Evolutionary conservation across 2,797 vertebrate genomes (phyloP), one percentile per base, ranked within the genome.

Genomic region (Phalloptychus januarius): DNA sequence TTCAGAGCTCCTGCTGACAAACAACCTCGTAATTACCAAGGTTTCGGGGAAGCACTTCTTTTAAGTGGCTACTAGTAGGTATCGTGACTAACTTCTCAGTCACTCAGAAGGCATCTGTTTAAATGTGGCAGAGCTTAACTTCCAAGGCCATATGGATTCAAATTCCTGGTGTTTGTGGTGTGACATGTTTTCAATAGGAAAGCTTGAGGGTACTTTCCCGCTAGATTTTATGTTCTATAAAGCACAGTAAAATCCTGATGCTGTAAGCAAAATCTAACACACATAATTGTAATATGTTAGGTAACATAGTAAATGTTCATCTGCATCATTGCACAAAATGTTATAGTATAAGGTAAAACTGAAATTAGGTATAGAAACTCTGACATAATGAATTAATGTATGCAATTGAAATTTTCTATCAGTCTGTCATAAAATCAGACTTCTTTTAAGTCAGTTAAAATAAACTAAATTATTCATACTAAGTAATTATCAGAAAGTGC

Each of bases 1-100:
- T n/a, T 78, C 56, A 76, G 72, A 65, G 54, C 33, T 71, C 74
- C 45, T 79, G 61, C 54, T 76, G 0, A 1, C 56, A 76, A 84
- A 67, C 79, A 86, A 33, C 31, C 28, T 52, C n/a, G 71, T 76
- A 40, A 77, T 74, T 25, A 54, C 33, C 1, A 18, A 36, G 7
- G 28, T 79, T 88, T 85, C 56, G 58, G 54, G 56, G 72, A 79
- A 83, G 69, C 45, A n/a, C 38, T 31, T 83, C 18, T 25, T 83
- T 77, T 48, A 67, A 78, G 54, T 72, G 67, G 38, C n/a, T 42
- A 54, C 40, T 28, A 33, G 40, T 6, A 70, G 67, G 48, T 11
- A 72, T 12, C 23, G 33, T 73, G 45, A 77, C 20, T 33, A 79
- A 71, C 50, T 18, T 74, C 50, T 69, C 46, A 65, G 25, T 58